phyloP scores from a whole-genome alignment of 2,797 vertebrate species.

The Psittacula derbiana region DNA sequence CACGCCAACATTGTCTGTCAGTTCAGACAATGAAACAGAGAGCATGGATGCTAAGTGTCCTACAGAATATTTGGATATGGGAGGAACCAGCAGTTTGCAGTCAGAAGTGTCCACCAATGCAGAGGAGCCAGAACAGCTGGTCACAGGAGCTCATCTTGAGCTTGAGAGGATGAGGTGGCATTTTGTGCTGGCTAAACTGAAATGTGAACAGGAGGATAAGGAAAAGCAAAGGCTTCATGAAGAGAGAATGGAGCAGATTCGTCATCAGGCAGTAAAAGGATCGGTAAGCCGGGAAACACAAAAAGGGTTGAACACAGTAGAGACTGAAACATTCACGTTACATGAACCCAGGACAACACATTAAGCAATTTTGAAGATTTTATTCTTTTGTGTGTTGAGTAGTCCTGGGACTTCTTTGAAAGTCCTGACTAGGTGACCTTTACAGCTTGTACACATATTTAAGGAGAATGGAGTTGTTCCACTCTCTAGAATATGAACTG shows the following conservation, averaged over 20 bases:
- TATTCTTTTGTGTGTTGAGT: not conserved
- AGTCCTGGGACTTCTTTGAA: not conserved
- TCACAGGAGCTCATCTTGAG: not conserved
- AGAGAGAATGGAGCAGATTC: conserved; percentile 54
- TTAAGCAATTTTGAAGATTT: not conserved
- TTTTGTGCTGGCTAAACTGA: conserved; percentile 58
- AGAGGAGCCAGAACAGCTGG: not conserved
- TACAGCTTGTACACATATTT: not conserved
- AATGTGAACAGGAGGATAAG: conserved; percentile 52
- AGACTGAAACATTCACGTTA: not conserved
- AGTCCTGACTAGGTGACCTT: not conserved
- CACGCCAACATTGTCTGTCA: not conserved
- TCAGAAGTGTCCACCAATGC: not conserved
- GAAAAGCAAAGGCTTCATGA: conserved; percentile 64
- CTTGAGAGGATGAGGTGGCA: conserved; percentile 64
- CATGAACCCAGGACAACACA: not conserved
- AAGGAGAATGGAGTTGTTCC: not conserved
- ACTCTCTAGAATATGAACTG: not conserved
- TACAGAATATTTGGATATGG: not conserved
- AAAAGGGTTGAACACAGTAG: not conserved
- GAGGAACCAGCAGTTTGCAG: not conserved
- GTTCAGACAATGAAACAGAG: not conserved
- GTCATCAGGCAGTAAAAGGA: not conserved
- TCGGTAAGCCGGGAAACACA: not conserved
- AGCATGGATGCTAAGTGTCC: not conserved